Percentiles rank a stretch among this genome's conserved stretches.
These are phyloP conservation scores for Nannobrachium achirus DNA, from an alignment of 2,113 vertebrate species.

Conservation along the genomic window DNA sequence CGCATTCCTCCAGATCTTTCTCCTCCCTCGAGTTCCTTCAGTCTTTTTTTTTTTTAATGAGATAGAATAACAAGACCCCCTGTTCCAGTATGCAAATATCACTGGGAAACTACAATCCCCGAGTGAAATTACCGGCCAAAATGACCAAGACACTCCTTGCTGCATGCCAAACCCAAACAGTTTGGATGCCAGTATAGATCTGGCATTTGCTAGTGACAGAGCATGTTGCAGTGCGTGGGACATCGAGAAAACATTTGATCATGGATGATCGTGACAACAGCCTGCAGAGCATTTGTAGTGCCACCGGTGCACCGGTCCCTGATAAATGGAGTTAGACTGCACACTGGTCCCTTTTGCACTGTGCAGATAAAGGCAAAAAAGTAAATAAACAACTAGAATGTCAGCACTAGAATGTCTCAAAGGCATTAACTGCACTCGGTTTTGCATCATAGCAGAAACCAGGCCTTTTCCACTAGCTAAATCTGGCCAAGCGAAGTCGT, in stretches of 20 bases:
- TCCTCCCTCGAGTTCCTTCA: neutral
- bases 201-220: slow-evolving; percentile 30
- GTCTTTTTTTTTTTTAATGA: neutral
- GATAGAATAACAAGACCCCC: slow-evolving; percentile 1
- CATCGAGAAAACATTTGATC: slow-evolving; percentile 50
- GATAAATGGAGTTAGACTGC: slow-evolving; percentile 56
- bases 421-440: slow-evolving; percentile 68
- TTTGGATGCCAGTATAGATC: slow-evolving; percentile 29
- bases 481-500: slow-evolving; percentile 57
- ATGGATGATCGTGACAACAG: slow-evolving; percentile 25
- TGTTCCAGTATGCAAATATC: neutral
- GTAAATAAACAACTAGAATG: slow-evolving; percentile 78
- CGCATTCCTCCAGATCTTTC: neutral
- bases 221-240: slow-evolving; percentile 36
- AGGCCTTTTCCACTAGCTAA: slow-evolving; percentile 53
- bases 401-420: slow-evolving; percentile 73
- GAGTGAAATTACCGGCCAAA: slow-evolving; percentile 36
- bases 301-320: slow-evolving; percentile 21
- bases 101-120: slow-evolving; percentile 16
- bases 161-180: slow-evolving; percentile 33
- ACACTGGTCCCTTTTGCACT: slow-evolving; percentile 43
- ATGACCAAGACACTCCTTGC: slow-evolving; percentile 13
- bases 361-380: slow-evolving; percentile 40
- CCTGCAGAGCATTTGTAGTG: slow-evolving; percentile 11
- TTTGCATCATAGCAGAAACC: slow-evolving; percentile 66